Base-by-base conservation (phyloP, 2,113 vertebrate genomes). In the Beaufortia kweichowensis region DNA sequence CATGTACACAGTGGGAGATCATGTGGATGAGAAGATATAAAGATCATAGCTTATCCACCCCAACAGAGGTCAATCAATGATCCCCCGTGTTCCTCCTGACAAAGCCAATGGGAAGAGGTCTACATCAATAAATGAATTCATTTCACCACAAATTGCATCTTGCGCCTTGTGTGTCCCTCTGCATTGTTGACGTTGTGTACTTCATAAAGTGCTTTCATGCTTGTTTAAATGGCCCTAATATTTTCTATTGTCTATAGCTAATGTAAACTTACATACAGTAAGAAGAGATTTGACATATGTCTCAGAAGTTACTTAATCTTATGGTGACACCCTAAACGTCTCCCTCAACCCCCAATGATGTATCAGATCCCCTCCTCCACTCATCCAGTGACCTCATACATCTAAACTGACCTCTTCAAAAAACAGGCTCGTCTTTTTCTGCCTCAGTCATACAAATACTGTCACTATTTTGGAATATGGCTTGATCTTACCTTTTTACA, bases 11-110 rank as follows among this genome's bases (percentile, higher is more conserved):
- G 61, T 50, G 4, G 23, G 26, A 33, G n/a, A 62, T 28, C 28
- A 78, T 77, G 48, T 41, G 66, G 43, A 15, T 56, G 41, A 81
- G 69, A 61, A 17, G 46, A 78, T 71, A 62, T 68, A 61, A n/a
- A 80, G 63, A 77, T 67, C 56, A 78, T 64, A 61, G 57, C 50
- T 74, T 75, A 75, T 75, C 64, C 74, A 79, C n/a, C 41, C 3
- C 10, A 19, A 64, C 15, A 62, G 83, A 77, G 75, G 69, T 71
- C 69, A 79, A 69, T 69, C 57, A 33, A 50, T 68, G 79, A 33
- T 63, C 65, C 60, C 59, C n/a, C 33, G 28, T n/a, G 1, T 26
- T 33, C 1, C 31, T 76, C 59, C 39, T 48, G 23, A 17, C 28
- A 35, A 75, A 75, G 64, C 26, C 76, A 65, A 48, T 41, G 46